Conservation (phyloP, 2,888 invertebrate species). For the Didymodactylos carnosus region DNA sequence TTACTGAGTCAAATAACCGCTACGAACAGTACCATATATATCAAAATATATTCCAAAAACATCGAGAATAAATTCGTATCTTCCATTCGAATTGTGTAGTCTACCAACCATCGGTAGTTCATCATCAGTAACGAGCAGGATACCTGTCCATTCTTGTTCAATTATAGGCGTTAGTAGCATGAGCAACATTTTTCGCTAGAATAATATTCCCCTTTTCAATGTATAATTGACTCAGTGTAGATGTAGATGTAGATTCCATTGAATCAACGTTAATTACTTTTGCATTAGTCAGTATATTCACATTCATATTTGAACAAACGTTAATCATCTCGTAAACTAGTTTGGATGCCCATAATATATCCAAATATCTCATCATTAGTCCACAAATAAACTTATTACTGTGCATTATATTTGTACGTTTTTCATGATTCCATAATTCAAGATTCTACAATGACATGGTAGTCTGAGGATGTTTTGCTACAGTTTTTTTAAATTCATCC, state of each 20-base stretch:
- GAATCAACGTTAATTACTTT: background rate
- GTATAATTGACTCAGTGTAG: background rate
- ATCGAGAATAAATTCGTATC: too few relatives aligned
- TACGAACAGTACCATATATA: too few relatives aligned
- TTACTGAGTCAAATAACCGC: too few relatives aligned
- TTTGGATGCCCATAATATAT: background rate
- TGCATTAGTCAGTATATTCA: background rate
- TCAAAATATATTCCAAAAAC: too few relatives aligned
- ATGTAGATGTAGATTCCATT: too few relatives aligned
- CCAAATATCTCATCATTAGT: background rate
- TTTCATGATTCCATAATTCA: background rate
- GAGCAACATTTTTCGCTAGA: background rate
- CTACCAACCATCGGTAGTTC: background rate
- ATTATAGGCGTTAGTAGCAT: background rate
- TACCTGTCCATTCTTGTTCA: background rate
- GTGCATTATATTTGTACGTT: background rate
- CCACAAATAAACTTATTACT: background rate
- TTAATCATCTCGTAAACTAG: background rate
- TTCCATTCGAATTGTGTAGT: too few relatives aligned
- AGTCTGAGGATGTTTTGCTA: background rate
- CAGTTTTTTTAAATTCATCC: background rate
- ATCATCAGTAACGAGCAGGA: background rate
- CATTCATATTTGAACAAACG: background rate
- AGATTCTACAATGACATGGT: background rate
- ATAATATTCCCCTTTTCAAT: background rate